These are phyloP conservation scores for Bradynema listronoti DNA, from an alignment of 1,140 invertebrate species.

Conservation along the genomic window DNA sequence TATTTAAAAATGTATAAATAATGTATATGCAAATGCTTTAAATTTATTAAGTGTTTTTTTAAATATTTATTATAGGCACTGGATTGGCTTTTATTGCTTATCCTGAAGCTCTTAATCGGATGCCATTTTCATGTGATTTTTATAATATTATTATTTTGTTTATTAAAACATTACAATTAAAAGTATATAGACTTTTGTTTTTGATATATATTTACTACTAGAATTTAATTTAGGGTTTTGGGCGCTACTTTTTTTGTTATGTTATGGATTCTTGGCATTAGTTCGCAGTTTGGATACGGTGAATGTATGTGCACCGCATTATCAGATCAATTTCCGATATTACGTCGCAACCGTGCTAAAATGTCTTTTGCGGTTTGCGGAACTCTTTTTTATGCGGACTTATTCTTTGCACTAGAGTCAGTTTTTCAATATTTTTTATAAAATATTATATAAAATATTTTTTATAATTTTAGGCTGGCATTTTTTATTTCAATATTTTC, in stretches of 20 bases:
- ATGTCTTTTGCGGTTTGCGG: conserved; percentile 32
- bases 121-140: conserved; percentile 59
- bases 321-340: conserved; percentile 39
- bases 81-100: conserved; percentile 57
- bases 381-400: conserved; percentile 33
- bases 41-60: neutral
- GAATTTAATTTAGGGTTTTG: too few species aligned
- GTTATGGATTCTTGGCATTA: conserved; percentile 59
- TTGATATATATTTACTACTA: too few species aligned
- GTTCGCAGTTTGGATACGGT: conserved; percentile 49
- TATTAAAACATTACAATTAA: too few species aligned
- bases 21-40: conserved; percentile 3
- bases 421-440: neutral
- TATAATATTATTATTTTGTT: too few species aligned
- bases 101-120: conserved; percentile 56
- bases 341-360: conserved; percentile 26
- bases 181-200: too few species aligned
- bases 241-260: conserved; percentile 59
- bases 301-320: conserved; percentile 47
- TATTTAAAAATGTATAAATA: neutral
- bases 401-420: conserved; percentile 33
- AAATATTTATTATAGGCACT: conserved; percentile 24
- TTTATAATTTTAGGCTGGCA: conserved; percentile 30
- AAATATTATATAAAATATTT: conserved; percentile 3
- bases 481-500: conserved; percentile 43